Base-by-base conservation (phyloP, 2,888 invertebrate species). In the Glyphotaelius pellucidus region DNA sequence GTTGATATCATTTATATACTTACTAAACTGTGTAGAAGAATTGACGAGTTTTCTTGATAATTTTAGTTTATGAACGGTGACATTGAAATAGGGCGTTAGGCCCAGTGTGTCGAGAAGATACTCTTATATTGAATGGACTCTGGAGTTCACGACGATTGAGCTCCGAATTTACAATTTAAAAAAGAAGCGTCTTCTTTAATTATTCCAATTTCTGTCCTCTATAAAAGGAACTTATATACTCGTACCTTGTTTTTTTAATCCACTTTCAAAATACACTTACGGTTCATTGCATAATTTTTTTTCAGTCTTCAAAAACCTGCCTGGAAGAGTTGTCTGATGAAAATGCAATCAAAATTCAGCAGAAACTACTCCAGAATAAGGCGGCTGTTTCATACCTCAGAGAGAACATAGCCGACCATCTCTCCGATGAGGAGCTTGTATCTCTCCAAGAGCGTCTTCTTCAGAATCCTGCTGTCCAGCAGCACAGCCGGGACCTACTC, bases 251-350 rank as follows among this genome's bases (percentile, higher is more conserved):
- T 19, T 67, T n/a, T 67, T 67, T 25, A 25, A 67, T 19, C 7
- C 5, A 15, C 15, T 52, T 15, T 5, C 19, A 25, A 19, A 15
- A 15, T 35, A 2, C 15, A 67, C 7, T 25, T 25, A 14, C 12
- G 19, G 25, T 19, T 67, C 7, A 67, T 67, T 67, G 7, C 19
- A 67, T 83, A 35, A 12, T 12, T 83, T 83, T 85, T 35, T 85
- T 86, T 30, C 86, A 86, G 86, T 30, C 86, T n/a, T 86, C 86
- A 4, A 42, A 42, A 42, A 86, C 42, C 30, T n/a, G 42, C 86
- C 42, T 47, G 31, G 86, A 86, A 42, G 38, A 86, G 25, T n/a
- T 86, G n/a, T 86, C 86, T 47, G 86, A 86, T n/a, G 86, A 86
- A 15, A 42, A 42, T 25, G 86, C 42, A 3, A 15, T 86, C 5